Percentiles rank a stretch among this genome's conserved stretches.
phyloP scores from a whole-genome alignment of 2,888 invertebrate genomes.

The Drosophila prostipennis region DNA sequence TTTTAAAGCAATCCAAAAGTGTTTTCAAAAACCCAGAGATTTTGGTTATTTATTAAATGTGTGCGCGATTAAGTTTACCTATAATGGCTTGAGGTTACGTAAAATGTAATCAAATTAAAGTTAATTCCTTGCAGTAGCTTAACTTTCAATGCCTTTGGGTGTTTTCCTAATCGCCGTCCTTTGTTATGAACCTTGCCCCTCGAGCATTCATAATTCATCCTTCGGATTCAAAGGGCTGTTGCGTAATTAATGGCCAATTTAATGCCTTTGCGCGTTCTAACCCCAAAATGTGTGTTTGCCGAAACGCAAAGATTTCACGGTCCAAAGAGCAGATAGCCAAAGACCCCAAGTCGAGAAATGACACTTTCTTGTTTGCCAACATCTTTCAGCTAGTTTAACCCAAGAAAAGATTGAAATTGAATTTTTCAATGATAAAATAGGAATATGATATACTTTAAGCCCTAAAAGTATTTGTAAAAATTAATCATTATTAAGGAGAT shows the following conservation, averaged over 20 bases:
- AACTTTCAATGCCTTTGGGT: background rate
- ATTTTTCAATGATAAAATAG: background rate
- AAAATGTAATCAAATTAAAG: slow-evolving; percentile 3
- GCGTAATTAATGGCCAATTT: slow-evolving; percentile 36
- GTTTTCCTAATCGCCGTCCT: background rate
- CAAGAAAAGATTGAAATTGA: background rate
- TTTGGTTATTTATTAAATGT: too few species aligned
- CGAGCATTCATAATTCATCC: slow-evolving; percentile 6
- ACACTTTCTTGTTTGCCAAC: slow-evolving; percentile 20
- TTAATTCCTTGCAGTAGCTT: background rate
- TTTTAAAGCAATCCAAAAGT: too few species aligned
- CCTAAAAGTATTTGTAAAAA: background rate
- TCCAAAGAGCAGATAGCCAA: slow-evolving; percentile 10
- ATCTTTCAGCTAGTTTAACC: slow-evolving; percentile 9
- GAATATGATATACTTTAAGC: too few species aligned
- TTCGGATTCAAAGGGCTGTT: background rate
- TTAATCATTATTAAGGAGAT: background rate
- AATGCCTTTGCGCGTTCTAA: slow-evolving; percentile 36
- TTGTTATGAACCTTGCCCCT: slow-evolving; percentile 3
- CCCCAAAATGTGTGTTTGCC: slow-evolving; percentile 21
- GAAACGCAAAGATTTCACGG: background rate
- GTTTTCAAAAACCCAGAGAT: too few species aligned
- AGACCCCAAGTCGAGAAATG: slow-evolving; percentile 2
- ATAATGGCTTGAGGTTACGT: background rate
- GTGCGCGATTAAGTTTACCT: background rate